Percentiles rank a stretch among this genome's conserved stretches.
These are phyloP conservation scores for Varecia variegata DNA, from an alignment of 2,797 vertebrate species.

Conservation along the genomic window DNA sequence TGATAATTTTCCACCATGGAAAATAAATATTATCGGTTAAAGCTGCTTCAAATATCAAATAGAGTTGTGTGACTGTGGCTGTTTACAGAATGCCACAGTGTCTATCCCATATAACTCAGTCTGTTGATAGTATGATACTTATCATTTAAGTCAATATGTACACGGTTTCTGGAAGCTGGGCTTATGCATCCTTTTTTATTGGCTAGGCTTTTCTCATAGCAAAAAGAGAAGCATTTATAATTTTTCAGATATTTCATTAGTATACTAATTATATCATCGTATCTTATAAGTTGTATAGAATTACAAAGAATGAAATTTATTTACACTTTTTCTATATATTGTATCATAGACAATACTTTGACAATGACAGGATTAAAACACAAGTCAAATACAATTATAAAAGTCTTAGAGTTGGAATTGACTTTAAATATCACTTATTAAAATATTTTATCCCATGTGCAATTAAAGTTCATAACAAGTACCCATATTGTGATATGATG, in stretches of 20 bases:
- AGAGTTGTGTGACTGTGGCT: not conserved
- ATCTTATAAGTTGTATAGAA: not conserved
- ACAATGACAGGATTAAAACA: not conserved
- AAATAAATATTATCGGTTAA: constrained; percentile 48
- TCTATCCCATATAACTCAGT: not conserved
- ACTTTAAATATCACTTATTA: not conserved
- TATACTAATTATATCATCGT: not conserved
- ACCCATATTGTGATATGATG: not conserved
- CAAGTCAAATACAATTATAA: not conserved
- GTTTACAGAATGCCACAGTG: not conserved
- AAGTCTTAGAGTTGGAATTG: not conserved
- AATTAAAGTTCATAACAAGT: not conserved
- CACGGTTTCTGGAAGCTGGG: not conserved
- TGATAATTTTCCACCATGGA: constrained; percentile 58
- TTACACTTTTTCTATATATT: not conserved
- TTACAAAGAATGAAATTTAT: not conserved
- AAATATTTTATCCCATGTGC: not conserved
- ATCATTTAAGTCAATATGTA: not conserved
- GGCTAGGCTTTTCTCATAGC: not conserved
- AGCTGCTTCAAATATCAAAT: constrained; percentile 15
- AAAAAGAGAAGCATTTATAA: not conserved
- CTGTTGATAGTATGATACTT: not conserved
- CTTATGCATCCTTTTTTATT: not conserved
- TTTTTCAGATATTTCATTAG: not conserved
- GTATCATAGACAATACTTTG: not conserved